These are phyloP conservation scores for Grus americana DNA, from an alignment of 2,113 vertebrate genomes.

Conservation along the genomic window DNA sequence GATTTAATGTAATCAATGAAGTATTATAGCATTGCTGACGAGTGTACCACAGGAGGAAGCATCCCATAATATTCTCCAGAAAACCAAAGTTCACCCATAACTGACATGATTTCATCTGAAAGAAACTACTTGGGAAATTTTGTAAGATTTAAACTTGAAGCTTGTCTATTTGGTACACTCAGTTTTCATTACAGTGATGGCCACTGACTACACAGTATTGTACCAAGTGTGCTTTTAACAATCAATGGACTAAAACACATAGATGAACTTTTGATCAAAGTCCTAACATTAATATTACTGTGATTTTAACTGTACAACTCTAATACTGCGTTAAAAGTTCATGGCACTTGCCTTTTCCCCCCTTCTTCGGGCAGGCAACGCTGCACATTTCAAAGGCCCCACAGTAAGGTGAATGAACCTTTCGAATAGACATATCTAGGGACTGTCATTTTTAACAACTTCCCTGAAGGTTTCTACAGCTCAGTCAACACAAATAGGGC, in stretches of 20 bases:
- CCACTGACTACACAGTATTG: too few relatives aligned
- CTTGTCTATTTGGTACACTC: background rate
- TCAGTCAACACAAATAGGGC: background rate
- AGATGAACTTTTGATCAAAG: background rate
- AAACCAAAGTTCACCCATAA: background rate
- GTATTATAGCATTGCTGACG: background rate
- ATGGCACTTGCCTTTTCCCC: background rate
- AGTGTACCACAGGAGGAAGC: background rate
- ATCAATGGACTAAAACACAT: background rate
- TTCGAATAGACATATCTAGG: background rate
- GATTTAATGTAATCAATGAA: background rate
- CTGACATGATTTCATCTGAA: background rate
- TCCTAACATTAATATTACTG: background rate
- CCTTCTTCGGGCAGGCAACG: background rate
- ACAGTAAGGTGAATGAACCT: background rate
- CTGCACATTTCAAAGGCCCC: background rate
- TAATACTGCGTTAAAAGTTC: background rate
- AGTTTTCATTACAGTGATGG: background rate
- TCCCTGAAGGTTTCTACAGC: background rate
- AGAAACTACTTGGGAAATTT: background rate
- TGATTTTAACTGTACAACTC: background rate
- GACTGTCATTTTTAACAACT: background rate
- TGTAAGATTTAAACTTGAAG: background rate
- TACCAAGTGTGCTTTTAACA: background rate
- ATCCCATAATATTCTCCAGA: background rate